Evolutionary conservation across 2,888 invertebrate species (phyloP).

Genomic region (Drosophila vallismaia): DNA sequence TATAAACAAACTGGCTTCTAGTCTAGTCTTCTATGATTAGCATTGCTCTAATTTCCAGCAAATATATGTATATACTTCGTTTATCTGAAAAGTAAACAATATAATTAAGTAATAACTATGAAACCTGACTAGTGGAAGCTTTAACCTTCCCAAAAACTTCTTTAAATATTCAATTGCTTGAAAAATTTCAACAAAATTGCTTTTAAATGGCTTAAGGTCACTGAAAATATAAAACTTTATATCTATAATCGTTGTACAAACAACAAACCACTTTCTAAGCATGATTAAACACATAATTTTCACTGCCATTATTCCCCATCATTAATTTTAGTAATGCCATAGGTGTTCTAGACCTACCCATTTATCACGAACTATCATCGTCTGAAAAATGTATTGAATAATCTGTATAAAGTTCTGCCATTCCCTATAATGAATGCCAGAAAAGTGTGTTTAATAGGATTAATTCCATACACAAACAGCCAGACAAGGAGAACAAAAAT

Average conservation of each 20-base stretch:
- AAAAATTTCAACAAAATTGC: no score
- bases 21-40: conserved; percentile 22
- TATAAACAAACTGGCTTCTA: not conserved
- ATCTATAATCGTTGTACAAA: not conserved
- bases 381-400: conserved; percentile 3
- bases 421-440: conserved; percentile 6
- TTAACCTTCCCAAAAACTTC: not conserved
- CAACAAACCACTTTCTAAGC: not conserved
- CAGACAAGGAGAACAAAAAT: conserved; percentile 23
- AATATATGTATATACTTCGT: conserved; percentile 21
- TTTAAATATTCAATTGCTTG: no score
- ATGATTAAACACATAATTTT: not conserved
- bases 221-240: not conserved
- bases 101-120: conserved; percentile 29
- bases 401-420: not conserved
- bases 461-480: conserved; percentile 23
- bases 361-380: conserved; percentile 13
- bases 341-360: conserved; percentile 3
- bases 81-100: conserved; percentile 54
- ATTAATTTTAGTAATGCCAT: not conserved
- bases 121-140: conserved; percentile 5
- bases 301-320: not conserved
- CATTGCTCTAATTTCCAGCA: conserved; percentile 63
- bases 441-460: conserved; percentile 29
- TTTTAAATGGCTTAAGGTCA: not conserved